These are phyloP conservation scores for Paraplagusia blochii DNA, from an alignment of 2,113 vertebrate species.

Conservation along the genomic window DNA sequence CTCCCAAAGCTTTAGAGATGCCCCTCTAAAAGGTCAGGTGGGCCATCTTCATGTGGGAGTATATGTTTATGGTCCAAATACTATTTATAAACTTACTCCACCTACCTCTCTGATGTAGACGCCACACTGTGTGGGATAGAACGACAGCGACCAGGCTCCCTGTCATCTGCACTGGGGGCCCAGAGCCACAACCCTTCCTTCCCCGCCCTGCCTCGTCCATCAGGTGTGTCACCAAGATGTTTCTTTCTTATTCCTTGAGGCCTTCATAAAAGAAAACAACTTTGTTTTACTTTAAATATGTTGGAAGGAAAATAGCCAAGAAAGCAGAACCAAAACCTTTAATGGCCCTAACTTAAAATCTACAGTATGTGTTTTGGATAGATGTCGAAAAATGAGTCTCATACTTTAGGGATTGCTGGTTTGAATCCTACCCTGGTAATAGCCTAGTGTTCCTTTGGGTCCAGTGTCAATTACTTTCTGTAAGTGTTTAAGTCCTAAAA, in stretches of 20 bases:
- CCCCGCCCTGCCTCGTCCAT: conserved; percentile 78
- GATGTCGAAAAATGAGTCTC: too few relatives aligned
- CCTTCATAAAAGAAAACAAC: not conserved
- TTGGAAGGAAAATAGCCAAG: too few relatives aligned
- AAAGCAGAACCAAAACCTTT: too few relatives aligned
- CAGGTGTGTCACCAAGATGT: conserved; percentile 60
- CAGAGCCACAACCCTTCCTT: conserved; percentile 71
- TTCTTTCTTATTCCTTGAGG: not conserved
- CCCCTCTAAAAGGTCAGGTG: conserved; percentile 71
- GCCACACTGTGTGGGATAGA: conserved; percentile 73
- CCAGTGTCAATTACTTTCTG: too few relatives aligned
- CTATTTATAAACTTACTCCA: not conserved
- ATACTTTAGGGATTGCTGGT: too few relatives aligned
- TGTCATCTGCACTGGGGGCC: conserved; percentile 67
- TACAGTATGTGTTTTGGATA: too few relatives aligned
- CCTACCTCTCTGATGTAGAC: conserved; percentile 47
- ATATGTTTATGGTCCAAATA: not conserved
- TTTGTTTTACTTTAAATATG: too few relatives aligned
- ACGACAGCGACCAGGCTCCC: conserved; percentile 72
- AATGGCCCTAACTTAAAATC: too few relatives aligned
- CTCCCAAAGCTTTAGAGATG: conserved; percentile 79
- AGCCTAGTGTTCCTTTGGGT: too few relatives aligned
- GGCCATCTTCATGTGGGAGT: not conserved
- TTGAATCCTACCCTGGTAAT: too few relatives aligned
- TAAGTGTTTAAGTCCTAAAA: too few relatives aligned